Conservation (phyloP, 2,888 invertebrate genomes). For the Acutogordius australiensis region DNA sequence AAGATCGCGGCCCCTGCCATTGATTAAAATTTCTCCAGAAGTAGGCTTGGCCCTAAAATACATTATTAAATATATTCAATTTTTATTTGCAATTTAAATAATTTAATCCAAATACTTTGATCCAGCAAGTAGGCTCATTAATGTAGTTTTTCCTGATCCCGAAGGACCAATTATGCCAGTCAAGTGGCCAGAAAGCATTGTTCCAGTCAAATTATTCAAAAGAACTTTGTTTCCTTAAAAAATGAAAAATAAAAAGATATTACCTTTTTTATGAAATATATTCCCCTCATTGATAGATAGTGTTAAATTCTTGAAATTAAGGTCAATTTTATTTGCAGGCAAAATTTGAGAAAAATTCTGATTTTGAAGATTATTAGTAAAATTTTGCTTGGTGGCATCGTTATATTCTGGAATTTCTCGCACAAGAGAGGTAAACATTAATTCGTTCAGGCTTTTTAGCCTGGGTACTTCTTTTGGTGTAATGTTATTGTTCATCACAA, state of each 20-base stretch:
- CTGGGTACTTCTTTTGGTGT: not conserved
- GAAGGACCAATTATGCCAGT: constrained; percentile 92
- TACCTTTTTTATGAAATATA: constrained; percentile 20
- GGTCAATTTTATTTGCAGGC: constrained; percentile 57
- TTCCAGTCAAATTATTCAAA: constrained; percentile 58
- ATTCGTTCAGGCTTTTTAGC: not conserved
- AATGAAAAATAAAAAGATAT: constrained; percentile 4
- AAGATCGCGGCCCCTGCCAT: constrained; percentile 41
- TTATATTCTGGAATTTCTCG: not conserved
- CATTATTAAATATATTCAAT: too few species aligned
- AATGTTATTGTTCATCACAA: too few species aligned
- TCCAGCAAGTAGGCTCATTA: constrained; percentile 67
- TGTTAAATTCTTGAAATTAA: constrained; percentile 56
- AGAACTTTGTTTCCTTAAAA: constrained; percentile 37
- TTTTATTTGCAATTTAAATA: not conserved
- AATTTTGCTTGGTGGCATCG: constrained; percentile 5
- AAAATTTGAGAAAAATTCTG: constrained; percentile 43
- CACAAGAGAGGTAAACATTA: not conserved
- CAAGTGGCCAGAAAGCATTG: constrained; percentile 55
- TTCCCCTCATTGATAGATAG: constrained; percentile 51
- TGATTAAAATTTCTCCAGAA: constrained; percentile 40
- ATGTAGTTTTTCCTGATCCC: constrained; percentile 53
- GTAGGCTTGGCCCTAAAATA: constrained; percentile 25
- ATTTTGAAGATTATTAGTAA: constrained; percentile 9
- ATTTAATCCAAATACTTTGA: constrained; percentile 34